A percentile compares a stretch with the other conserved stretches of the same genome.
Evolutionary conservation across 2,113 vertebrate genomes (phyloP).

Genomic region (Echinops telfairi): DNA sequence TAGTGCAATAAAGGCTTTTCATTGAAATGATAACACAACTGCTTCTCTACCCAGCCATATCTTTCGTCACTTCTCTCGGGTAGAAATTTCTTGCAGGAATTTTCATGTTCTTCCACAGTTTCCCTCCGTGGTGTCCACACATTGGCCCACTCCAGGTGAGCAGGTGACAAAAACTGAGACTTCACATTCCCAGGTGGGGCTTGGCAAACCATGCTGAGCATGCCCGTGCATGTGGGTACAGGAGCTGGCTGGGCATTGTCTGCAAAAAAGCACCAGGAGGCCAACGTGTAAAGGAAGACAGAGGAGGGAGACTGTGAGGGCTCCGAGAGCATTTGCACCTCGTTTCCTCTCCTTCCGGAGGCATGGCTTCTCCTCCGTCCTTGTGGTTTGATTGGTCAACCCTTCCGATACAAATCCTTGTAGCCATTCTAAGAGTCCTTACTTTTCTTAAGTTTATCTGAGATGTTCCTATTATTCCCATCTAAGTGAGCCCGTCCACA

Average conservation of each 20-base stretch:
- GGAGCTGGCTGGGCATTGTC: neutral
- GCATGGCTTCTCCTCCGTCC: neutral
- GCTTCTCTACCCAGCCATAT: neutral
- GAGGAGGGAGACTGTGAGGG: no score
- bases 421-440: neutral
- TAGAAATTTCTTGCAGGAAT: neutral
- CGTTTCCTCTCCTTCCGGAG: neutral
- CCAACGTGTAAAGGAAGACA: neutral
- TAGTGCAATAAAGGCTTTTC: neutral
- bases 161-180: neutral
- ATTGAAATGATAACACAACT: neutral
- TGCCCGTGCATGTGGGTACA: accelerated
- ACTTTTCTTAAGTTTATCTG: neutral
- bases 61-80: neutral
- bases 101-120: neutral
- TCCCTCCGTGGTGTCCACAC: neutral
- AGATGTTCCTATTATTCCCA: neutral
- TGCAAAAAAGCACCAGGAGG: neutral
- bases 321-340: accelerated
- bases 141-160: neutral
- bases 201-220: neutral
- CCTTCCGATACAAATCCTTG: neutral
- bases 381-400: neutral
- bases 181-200: neutral
- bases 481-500: neutral